These are phyloP conservation scores for Opisthocomus hoazin DNA, from an alignment of 2,113 vertebrate genomes.

Conservation along the genomic window DNA sequence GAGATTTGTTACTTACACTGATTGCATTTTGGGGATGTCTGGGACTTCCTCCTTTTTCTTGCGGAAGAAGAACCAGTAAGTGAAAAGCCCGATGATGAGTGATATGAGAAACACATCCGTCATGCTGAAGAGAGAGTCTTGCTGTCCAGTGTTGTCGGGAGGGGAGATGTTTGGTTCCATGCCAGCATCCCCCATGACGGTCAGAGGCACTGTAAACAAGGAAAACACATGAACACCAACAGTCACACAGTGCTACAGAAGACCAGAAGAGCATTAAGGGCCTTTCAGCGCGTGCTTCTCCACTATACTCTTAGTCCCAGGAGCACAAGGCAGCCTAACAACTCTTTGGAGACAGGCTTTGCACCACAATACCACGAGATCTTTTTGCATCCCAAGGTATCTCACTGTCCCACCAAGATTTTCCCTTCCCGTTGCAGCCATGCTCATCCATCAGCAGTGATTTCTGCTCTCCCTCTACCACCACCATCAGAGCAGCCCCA, in stretches of 20 bases:
- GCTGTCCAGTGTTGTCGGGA: conserved; percentile 37
- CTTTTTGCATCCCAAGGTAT: not conserved
- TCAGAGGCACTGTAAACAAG: conserved; percentile 8
- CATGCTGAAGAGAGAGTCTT: conserved; percentile 82
- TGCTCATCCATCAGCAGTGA: not conserved
- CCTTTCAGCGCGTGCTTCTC: not conserved
- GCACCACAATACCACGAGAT: not conserved
- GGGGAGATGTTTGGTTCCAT: conserved; percentile 5
- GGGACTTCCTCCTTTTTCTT: conserved; percentile 90
- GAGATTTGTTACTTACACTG: conserved; percentile 57
- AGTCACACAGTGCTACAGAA: not conserved
- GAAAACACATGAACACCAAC: not conserved
- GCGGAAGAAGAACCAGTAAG: conserved; percentile 91
- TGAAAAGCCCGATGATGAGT: conserved; percentile 79
- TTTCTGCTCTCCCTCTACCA: not conserved
- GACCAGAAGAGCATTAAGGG: not conserved
- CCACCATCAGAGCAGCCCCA: not conserved
- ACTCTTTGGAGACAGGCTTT: not conserved
- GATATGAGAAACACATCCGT: conserved; percentile 87
- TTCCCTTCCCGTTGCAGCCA: not conserved
- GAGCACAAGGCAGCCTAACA: not conserved
- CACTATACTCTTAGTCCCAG: not conserved
- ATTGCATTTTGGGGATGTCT: conserved; percentile 83
- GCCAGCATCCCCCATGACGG: conserved; percentile 67
- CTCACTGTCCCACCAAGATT: not conserved